These are phyloP conservation scores for Botia almorhae DNA, from an alignment of 2,797 vertebrate species.

Conservation along the genomic window DNA sequence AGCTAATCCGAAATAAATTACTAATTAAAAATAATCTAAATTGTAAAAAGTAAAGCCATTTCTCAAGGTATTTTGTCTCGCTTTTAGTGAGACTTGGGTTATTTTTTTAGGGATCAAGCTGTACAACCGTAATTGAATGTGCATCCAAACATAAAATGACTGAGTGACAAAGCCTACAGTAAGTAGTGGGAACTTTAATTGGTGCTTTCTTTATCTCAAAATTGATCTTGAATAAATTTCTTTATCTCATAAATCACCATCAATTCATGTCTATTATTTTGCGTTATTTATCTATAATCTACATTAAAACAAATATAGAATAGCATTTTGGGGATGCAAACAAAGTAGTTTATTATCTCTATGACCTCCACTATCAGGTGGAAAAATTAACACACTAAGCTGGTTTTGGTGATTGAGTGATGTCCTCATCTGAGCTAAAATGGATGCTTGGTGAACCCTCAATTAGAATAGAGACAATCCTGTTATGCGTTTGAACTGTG, in stretches of 20 bases:
- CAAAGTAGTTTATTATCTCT: constrained; percentile 29
- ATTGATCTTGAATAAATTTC: no score
- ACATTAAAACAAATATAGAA: neutral
- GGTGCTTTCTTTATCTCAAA: neutral
- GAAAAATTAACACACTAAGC: constrained; percentile 24
- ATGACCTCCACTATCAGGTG: constrained; percentile 54
- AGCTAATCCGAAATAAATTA: constrained; percentile 43
- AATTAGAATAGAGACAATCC: constrained; percentile 14
- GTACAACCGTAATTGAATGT: neutral
- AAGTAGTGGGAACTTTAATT: neutral
- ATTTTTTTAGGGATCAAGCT: neutral
- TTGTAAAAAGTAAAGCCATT: constrained; percentile 5
- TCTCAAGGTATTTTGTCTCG: neutral
- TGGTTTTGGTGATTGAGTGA: no score
- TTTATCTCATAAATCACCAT: no score
- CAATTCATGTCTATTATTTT: no score
- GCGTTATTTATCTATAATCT: neutral
- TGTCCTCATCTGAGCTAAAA: constrained; percentile 20
- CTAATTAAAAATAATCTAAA: constrained; percentile 35
- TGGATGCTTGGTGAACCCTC: constrained; percentile 8
- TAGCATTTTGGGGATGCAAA: constrained; percentile 1
- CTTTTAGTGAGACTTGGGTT: neutral
- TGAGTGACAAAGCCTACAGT: neutral
- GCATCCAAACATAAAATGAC: neutral
- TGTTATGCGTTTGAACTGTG: neutral